Base-by-base conservation (phyloP, 2,797 vertebrate genomes). In the Vespertilio murinus region DNA sequence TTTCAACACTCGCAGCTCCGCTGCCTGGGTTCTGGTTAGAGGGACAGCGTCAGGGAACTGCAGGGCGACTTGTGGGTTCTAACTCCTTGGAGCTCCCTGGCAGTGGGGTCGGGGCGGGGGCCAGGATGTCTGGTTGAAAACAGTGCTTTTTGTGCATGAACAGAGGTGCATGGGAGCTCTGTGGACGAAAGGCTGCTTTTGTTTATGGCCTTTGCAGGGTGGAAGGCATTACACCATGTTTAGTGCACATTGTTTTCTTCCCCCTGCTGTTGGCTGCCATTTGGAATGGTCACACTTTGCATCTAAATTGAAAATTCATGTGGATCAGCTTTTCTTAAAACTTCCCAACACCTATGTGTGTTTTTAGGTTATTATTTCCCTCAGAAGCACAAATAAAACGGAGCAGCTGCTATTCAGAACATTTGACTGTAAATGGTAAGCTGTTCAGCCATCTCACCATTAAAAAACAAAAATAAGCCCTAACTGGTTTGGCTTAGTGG, bases 401-500 rank as follows among this genome's bases (percentile, higher is more conserved):
- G 78, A 94, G 94, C 97, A 98, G 95, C 98, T 98, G 97, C 95
- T 98, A 89, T 96, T 97, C 95, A 91, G 13, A 94, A 94, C 95
- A 94, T 94, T 86, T 89, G 52, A 93, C 80, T 92, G 64, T 97
- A 96, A 97, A 96, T 88, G 92, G 92, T 93, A 93, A 47, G 95
- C 95, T 23, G 23, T 56, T 25, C 54, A 56, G 23, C n/a, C n/a
- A n/a, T n/a, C 54, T 56, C 10, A 25, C 22, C 54, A 11, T 56
- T 56, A 11, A 56, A 52, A 8, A 65, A 42, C 11, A 42, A 42
- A 11, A 47, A 47, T 16, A 16, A 16, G 49, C 49, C 49, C 49
- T 18, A 49, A 17, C 49, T 6, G 6, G 99, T 98, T 81, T 86
- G 40, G 49, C 49, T 85, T 96, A 96, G 52, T n/a, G 61, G 70